phyloP scores from a whole-genome alignment of 2,113 vertebrate species.

The Narcine bancroftii region DNA sequence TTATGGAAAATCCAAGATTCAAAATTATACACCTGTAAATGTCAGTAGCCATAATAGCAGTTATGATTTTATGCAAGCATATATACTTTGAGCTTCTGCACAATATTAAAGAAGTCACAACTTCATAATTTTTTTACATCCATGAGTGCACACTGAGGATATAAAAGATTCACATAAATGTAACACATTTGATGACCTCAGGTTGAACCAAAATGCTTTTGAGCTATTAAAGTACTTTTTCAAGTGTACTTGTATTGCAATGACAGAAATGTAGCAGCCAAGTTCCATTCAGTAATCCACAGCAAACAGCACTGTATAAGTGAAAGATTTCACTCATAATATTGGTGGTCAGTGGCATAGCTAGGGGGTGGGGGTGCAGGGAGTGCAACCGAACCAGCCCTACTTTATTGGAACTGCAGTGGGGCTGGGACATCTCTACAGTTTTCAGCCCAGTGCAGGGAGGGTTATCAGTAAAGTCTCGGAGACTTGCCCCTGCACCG shows the following conservation, averaged over 20 bases:
- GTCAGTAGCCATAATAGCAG: not conserved
- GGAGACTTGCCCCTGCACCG: no score
- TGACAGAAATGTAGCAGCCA: not conserved
- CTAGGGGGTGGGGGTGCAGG: no score
- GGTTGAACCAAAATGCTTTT: not conserved
- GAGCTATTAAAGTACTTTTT: not conserved
- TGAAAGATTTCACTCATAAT: no score
- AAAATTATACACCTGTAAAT: slow-evolving; percentile 30
- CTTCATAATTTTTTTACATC: not conserved
- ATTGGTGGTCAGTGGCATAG: no score
- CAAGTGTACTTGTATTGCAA: not conserved
- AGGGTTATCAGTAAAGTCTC: no score
- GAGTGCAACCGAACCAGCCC: no score
- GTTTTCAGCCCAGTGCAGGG: no score
- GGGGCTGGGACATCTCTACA: no score
- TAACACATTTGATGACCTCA: not conserved
- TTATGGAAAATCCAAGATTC: not conserved
- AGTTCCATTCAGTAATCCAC: not conserved
- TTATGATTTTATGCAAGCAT: slow-evolving; percentile 13
- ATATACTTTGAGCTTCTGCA: not conserved
- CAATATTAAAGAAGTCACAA: not conserved
- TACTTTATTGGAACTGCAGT: no score
- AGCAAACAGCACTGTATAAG: not conserved
- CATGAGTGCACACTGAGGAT: not conserved
- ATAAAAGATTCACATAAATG: not conserved